Percentiles rank a stretch among this genome's conserved stretches.
Evolutionary conservation across 2,113 vertebrate species (phyloP).

Genomic region (Rhizomys pruinosus): DNA sequence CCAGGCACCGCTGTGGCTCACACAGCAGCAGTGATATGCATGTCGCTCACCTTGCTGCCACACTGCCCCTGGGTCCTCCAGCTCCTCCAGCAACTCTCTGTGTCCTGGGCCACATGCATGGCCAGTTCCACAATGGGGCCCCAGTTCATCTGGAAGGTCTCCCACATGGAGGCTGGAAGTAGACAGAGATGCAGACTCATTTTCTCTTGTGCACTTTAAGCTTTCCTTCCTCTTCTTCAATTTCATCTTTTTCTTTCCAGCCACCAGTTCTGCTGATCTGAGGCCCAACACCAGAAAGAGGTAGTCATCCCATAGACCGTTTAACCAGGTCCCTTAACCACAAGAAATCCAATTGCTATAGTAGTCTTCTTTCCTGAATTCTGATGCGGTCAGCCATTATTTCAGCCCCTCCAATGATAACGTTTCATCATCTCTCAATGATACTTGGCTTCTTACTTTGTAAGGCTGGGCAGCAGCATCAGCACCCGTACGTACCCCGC

Average conservation of each 20-base stretch:
- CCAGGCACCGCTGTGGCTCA: background rate
- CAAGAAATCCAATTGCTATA: background rate
- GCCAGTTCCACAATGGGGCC: background rate
- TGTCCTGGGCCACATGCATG: background rate
- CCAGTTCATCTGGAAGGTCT: background rate
- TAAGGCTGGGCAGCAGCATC: background rate
- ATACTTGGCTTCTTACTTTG: background rate
- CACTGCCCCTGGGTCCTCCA: background rate
- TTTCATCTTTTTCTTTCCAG: background rate
- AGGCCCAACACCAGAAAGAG: background rate
- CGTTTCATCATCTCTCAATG: background rate
- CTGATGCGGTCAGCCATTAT: background rate
- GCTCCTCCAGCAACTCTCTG: background rate
- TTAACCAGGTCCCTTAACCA: background rate
- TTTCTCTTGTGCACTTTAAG: background rate
- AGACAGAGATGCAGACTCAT: background rate
- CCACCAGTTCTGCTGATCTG: background rate
- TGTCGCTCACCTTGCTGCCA: fast-evolving
- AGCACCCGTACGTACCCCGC: background rate
- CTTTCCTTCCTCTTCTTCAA: background rate
- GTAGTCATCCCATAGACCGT: background rate
- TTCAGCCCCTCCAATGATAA: background rate
- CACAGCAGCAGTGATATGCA: fast-evolving
- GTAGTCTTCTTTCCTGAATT: background rate
- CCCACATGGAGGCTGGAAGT: too few species aligned